Evolutionary conservation across 1,140 invertebrate genomes (phyloP).

Genomic region (Achroia grisella): DNA sequence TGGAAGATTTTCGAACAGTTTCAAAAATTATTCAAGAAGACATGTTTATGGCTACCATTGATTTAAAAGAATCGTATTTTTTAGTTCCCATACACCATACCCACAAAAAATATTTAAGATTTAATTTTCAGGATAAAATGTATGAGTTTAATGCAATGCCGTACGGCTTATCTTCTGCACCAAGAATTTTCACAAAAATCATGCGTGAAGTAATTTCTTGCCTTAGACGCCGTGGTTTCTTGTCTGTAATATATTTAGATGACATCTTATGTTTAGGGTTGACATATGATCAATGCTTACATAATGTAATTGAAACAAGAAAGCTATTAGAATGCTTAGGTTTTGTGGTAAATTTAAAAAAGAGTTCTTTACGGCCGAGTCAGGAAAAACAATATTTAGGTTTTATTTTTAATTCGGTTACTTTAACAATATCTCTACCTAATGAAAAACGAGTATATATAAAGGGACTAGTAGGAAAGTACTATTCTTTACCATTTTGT

Average conservation of each 20-base stretch:
- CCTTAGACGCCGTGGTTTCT: constrained; percentile 3
- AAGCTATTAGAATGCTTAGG: constrained; percentile 10
- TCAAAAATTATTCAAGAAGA: background rate
- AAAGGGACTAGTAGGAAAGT: background rate
- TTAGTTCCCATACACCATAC: background rate
- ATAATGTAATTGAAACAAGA: constrained; percentile 6
- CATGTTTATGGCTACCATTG: background rate
- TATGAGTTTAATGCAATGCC: constrained; percentile 13
- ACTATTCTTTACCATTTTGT: background rate
- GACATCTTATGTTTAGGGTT: constrained; percentile 13
- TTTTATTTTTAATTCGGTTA: constrained; percentile 2
- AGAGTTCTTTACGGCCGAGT: constrained; percentile 10
- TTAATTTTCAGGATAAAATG: constrained; percentile 1
- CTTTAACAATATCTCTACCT: background rate
- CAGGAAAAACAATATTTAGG: constrained; percentile 16
- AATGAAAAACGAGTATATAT: background rate
- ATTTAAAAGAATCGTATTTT: background rate
- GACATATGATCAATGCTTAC: background rate
- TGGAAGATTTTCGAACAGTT: background rate
- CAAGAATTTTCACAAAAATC: constrained; percentile 10
- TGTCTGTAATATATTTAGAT: constrained; percentile 18
- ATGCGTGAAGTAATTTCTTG: background rate
- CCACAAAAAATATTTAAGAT: constrained; percentile 7
- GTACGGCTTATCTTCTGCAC: constrained; percentile 8
- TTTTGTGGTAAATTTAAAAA: constrained; percentile 19